Evolutionary conservation across 2,797 vertebrate species (phyloP), one percentile per base, ranked within the genome.

Genomic region (Fistularia commersonii): DNA sequence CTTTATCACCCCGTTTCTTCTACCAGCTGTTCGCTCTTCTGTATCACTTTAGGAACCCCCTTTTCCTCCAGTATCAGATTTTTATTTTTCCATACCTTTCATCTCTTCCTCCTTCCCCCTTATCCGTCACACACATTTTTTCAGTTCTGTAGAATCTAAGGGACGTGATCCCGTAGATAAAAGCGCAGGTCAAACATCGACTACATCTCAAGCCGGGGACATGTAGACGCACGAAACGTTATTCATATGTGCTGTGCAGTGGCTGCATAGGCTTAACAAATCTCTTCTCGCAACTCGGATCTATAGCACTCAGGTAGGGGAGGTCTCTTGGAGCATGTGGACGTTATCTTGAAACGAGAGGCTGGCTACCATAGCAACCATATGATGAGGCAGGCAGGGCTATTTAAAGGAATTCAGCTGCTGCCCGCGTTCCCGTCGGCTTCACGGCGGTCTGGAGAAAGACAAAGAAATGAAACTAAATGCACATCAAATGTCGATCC

Each of bases 341-440:
- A 86, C 76, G 56, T 78, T 85, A 84, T 86, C 83, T 84, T 61
- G 72, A 85, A 86, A 83, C 39, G 54, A 82, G 77, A 72, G 81
- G 74, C 77, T 64, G 80, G 86, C 82, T 88, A 69, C 85, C 83
- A 89, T 89, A 58, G 84, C 86, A 89, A 89, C 86, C 87, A 88
- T 87, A 89, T 80, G 84, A 87, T 87, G 77, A 84, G 72, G 83
- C 83, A 75, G 83, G 73, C 83, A 80, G 73, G 80, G 83, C 84
- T 87, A 87, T 89, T 89, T 87, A 87, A 89, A 87, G 85, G 83
- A 86, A 89, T 87, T 87, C 85, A 85, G 82, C 82, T 77, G 81
- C 84, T 76, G 79, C 77, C 76, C 14, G 67, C 61, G 13, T 80
- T 80, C 72, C 72, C 34, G 41, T 75, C 78, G 69, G 75, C 78